These are phyloP conservation scores for Empis livida DNA, from an alignment of 2,888 invertebrate genomes.

Conservation along the genomic window DNA sequence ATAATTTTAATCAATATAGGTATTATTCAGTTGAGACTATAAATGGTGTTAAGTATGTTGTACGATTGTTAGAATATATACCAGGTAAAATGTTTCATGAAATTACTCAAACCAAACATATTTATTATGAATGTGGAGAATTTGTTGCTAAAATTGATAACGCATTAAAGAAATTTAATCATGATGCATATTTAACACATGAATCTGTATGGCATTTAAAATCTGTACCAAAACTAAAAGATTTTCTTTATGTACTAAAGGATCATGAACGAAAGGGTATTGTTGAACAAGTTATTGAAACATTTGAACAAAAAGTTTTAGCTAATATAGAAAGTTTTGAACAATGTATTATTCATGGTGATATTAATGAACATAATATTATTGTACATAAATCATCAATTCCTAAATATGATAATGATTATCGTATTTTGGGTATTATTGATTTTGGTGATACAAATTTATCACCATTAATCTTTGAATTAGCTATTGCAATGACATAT, in stretches of 20 bases:
- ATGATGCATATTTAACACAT: slow-evolving; percentile 52
- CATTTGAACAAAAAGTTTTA: slow-evolving; percentile 54
- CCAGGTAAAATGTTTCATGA: slow-evolving; percentile 57
- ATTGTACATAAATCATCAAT: slow-evolving; percentile 37
- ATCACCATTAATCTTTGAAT: slow-evolving; percentile 65
- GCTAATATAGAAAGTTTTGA: slow-evolving; percentile 44
- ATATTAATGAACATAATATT: slow-evolving; percentile 83
- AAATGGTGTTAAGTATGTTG: slow-evolving; percentile 44
- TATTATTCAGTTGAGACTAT: slow-evolving; percentile 44
- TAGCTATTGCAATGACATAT: slow-evolving; percentile 71
- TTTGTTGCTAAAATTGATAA: slow-evolving; percentile 56
- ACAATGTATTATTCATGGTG: slow-evolving; percentile 70
- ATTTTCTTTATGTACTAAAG: slow-evolving; percentile 56
- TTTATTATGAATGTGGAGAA: slow-evolving; percentile 60
- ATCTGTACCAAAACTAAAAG: slow-evolving; percentile 50
- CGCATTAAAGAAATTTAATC: slow-evolving; percentile 57
- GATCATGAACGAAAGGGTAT: slow-evolving; percentile 46
- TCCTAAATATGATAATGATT: slow-evolving; percentile 35
- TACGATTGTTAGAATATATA: slow-evolving; percentile 62
- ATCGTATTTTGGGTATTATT: slow-evolving; percentile 55
- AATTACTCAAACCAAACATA: slow-evolving; percentile 43
- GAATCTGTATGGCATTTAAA: slow-evolving; percentile 66
- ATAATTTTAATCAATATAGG: too few species aligned
- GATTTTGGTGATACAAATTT: slow-evolving; percentile 77
- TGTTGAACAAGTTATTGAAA: slow-evolving; percentile 45